Conservation (phyloP, 2,113 vertebrate genomes). For the Microtus oregoni region DNA sequence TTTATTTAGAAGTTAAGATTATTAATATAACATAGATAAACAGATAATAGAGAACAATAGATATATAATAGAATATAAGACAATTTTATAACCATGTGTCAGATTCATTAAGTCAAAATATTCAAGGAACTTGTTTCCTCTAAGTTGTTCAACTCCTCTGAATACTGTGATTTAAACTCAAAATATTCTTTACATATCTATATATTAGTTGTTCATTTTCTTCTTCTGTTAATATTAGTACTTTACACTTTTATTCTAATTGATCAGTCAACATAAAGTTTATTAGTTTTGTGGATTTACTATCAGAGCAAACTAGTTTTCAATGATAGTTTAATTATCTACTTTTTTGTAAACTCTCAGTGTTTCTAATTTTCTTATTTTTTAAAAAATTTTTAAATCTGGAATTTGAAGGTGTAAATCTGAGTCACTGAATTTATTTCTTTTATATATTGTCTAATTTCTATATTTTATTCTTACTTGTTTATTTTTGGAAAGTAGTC, state of each 20-base stretch:
- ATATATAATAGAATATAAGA: background rate
- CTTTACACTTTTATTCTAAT: background rate
- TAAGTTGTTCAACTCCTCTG: background rate
- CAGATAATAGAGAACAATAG: background rate
- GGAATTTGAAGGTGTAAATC: background rate
- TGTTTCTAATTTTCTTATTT: background rate
- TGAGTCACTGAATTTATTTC: background rate
- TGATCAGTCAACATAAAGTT: background rate
- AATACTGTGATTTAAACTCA: background rate
- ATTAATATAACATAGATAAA: background rate
- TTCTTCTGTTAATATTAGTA: background rate
- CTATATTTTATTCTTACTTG: background rate
- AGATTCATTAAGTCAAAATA: background rate
- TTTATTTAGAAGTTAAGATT: constrained; percentile 27
- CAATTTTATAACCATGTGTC: background rate
- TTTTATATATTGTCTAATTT: background rate
- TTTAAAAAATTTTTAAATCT: background rate
- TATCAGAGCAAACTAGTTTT: background rate
- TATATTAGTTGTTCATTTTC: background rate
- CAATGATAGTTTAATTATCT: background rate
- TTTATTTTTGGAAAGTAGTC: background rate
- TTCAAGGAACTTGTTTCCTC: background rate
- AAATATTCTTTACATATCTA: background rate
- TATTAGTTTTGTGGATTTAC: background rate
- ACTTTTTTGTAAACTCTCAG: background rate